Evolutionary conservation across 2,797 vertebrate species (phyloP).

Genomic region (Sphenodon punctatus): DNA sequence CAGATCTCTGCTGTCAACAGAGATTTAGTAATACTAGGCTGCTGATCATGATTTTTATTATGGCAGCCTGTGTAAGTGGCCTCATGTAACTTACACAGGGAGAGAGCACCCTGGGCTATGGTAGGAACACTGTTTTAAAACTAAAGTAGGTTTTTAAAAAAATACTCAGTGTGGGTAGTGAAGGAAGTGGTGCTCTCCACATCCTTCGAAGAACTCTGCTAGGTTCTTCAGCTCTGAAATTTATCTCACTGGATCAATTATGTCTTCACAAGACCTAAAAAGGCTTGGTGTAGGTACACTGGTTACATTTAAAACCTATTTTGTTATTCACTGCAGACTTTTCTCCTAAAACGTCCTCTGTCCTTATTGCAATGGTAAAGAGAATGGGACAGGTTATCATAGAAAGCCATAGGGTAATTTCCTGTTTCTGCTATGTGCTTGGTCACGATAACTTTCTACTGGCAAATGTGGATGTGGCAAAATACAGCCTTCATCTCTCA

Average conservation of each 20-base stretch:
- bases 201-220: neutral
- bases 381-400: no score
- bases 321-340: neutral
- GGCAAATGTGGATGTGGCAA: neutral
- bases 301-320: neutral
- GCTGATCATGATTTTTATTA: conserved; percentile 30
- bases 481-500: neutral
- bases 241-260: no score
- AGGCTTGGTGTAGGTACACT: neutral
- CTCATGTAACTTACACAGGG: conserved; percentile 27
- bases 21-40: conserved; percentile 50
- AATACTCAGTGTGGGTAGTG: neutral
- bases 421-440: neutral
- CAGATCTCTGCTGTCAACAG: neutral
- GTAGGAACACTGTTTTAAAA: neutral
- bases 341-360: no score
- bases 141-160: conserved; percentile 24
- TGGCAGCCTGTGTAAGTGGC: neutral
- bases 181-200: neutral
- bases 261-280: neutral
- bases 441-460: neutral
- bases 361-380: no score
- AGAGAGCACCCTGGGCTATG: conserved; percentile 14
- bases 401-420: neutral
- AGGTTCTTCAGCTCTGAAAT: neutral